phyloP scores from a whole-genome alignment of 2,888 invertebrate genomes.

The Cheilosia vernalis region DNA sequence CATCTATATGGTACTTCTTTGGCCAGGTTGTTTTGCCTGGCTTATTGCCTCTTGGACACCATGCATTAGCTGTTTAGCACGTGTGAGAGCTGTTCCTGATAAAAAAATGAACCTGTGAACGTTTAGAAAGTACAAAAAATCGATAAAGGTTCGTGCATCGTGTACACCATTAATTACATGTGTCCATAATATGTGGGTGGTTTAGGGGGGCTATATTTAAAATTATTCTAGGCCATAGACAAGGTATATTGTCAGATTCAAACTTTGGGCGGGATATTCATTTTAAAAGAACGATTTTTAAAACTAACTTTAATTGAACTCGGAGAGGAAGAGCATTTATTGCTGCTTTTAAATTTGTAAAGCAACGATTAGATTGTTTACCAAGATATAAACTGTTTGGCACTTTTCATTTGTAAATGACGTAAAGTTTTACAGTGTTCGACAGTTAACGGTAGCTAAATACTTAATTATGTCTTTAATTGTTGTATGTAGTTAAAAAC shows the following conservation, averaged over 20 bases:
- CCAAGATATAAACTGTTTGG: too few species aligned
- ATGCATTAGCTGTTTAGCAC: background rate
- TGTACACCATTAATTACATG: conserved; percentile 50
- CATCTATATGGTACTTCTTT: too few species aligned
- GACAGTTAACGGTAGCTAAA: too few species aligned
- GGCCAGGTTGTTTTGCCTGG: too few species aligned
- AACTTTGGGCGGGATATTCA: background rate
- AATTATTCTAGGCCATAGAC: conserved; percentile 52
- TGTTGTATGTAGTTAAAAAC: too few species aligned
- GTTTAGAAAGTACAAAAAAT: conserved; percentile 37
- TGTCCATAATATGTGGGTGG: conserved; percentile 14
- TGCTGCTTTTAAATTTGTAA: too few species aligned
- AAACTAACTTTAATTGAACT: too few species aligned
- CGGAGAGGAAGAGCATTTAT: background rate
- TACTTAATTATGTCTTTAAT: too few species aligned
- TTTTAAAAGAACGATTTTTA: background rate
- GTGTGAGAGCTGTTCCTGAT: conserved; percentile 25
- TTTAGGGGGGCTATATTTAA: conserved; percentile 9
- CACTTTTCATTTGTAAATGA: too few species aligned
- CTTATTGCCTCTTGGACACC: too few species aligned
- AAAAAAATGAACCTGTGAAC: conserved; percentile 55
- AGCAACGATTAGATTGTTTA: too few species aligned
- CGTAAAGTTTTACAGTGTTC: too few species aligned
- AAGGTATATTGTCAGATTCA: background rate
- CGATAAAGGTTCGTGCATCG: conserved; percentile 53